A percentile compares a stretch with the other conserved stretches of the same genome.
Evolutionary conservation across 1,140 invertebrate species (phyloP).

Genomic region (Phenacoccus solenopsis): DNA sequence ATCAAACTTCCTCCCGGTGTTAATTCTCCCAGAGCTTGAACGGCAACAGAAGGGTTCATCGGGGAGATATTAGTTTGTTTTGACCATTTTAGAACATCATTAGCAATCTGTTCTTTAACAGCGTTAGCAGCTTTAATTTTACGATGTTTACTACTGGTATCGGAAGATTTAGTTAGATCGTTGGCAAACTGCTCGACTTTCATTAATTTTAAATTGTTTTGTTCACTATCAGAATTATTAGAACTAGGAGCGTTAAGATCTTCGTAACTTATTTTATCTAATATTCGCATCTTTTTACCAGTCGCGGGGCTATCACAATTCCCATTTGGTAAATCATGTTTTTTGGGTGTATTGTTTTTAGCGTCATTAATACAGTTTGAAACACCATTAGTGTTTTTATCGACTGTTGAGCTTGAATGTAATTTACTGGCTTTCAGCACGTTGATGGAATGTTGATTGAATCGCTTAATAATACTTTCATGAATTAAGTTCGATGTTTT

Average conservation of each 20-base stretch:
- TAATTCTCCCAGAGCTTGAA: slow-evolving; percentile 71
- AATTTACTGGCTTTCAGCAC: slow-evolving; percentile 64
- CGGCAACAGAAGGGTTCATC: slow-evolving; percentile 53
- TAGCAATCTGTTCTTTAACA: slow-evolving; percentile 21
- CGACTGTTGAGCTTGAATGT: neutral
- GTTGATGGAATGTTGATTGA: slow-evolving; percentile 97
- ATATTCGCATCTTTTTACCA: slow-evolving; percentile 33
- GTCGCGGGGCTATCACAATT: slow-evolving; percentile 28
- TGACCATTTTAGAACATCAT: slow-evolving; percentile 23
- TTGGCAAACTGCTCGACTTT: slow-evolving; percentile 24
- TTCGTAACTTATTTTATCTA: slow-evolving; percentile 22
- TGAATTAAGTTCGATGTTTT: slow-evolving; percentile 52
- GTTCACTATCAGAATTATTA: slow-evolving; percentile 13
- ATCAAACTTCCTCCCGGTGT: slow-evolving; percentile 86
- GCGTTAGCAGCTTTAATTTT: slow-evolving; percentile 22
- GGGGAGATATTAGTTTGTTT: slow-evolving; percentile 20
- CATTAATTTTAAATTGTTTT: slow-evolving; percentile 22
- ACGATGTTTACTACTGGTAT: slow-evolving; percentile 14
- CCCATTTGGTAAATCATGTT: slow-evolving; percentile 25
- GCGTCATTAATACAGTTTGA: slow-evolving; percentile 31
- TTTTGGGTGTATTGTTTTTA: slow-evolving; percentile 24
- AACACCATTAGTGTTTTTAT: slow-evolving; percentile 25
- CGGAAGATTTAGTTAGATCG: slow-evolving; percentile 20
- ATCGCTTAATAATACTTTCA: slow-evolving; percentile 35
- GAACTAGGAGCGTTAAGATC: slow-evolving; percentile 19